A percentile compares a stretch with the other conserved stretches of the same genome.
These are phyloP conservation scores for Tympanuchus pallidicinctus DNA, from an alignment of 2,113 vertebrate species.

Conservation along the genomic window DNA sequence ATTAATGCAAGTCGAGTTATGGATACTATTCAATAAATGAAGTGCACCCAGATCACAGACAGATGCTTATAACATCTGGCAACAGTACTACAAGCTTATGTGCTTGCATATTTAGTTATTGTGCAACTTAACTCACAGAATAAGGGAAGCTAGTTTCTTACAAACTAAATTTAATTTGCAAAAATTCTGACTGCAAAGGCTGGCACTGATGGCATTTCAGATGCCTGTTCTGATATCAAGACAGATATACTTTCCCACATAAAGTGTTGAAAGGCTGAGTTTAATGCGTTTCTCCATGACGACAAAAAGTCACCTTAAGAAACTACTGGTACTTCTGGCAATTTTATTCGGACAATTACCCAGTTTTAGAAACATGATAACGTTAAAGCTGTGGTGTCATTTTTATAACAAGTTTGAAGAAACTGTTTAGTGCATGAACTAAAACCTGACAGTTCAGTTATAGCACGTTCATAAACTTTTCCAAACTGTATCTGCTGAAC, in stretches of 20 bases:
- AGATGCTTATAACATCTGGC: not conserved
- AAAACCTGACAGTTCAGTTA: not conserved
- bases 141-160: not conserved
- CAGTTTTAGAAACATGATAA: not conserved
- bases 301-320: not conserved
- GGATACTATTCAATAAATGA: not conserved
- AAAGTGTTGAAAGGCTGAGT: not conserved
- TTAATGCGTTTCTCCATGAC: not conserved
- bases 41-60: not conserved
- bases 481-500: not conserved
- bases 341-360: not conserved
- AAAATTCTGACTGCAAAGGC: not conserved
- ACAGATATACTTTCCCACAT: not conserved
- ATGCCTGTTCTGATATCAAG: not conserved
- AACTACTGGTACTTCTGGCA: not conserved
- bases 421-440: not conserved
- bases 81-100: not conserved
- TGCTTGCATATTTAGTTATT: not conserved
- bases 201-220: not conserved
- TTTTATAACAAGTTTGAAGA: not conserved
- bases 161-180: not conserved
- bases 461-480: fast-evolving
- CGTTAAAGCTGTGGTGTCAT: not conserved
- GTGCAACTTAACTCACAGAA: not conserved
- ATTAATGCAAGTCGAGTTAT: not conserved